A percentile compares a stretch with the other conserved stretches of the same genome.
Conservation (phyloP, 2,113 vertebrate species). For the Oncorhynchus masou region DNA sequence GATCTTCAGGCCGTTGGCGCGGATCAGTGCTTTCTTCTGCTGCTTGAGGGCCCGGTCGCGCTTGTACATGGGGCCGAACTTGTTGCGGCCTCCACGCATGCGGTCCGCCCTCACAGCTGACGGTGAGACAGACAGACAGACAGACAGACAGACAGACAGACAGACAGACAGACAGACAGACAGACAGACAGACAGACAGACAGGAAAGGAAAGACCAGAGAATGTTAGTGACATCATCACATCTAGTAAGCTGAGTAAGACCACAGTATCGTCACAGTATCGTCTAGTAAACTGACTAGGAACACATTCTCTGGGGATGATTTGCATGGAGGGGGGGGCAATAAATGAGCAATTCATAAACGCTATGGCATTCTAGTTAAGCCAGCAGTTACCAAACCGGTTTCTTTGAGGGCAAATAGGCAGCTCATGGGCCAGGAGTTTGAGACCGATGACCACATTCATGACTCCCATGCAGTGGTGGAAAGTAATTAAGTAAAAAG, state of each 20-base stretch:
- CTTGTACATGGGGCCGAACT: conserved; percentile 99
- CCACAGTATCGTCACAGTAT: no score
- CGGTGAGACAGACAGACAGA: neutral
- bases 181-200: conserved; percentile 9
- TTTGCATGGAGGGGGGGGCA: conserved; percentile 59
- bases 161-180: conserved; percentile 20
- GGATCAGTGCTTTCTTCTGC: conserved; percentile 97
- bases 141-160: conserved; percentile 19
- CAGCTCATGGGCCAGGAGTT: no score
- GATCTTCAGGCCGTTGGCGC: conserved; percentile 96
- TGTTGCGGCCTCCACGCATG: conserved; percentile 97
- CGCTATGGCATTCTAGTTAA: no score
- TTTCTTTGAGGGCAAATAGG: no score
- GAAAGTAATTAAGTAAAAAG: no score
- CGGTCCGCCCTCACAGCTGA: conserved; percentile 94
- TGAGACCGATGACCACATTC: no score
- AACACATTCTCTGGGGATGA: neutral
- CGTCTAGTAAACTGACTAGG: no score
- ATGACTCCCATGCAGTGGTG: no score
- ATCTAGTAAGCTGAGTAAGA: no score
- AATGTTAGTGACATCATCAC: neutral
- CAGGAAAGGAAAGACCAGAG: neutral
- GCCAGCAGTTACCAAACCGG: no score
- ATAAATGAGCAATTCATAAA: conserved; percentile 45
- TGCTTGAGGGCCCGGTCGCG: conserved; percentile 96